Conservation (phyloP, 2,888 invertebrate species). For the Sarcophaga rosellei region DNA sequence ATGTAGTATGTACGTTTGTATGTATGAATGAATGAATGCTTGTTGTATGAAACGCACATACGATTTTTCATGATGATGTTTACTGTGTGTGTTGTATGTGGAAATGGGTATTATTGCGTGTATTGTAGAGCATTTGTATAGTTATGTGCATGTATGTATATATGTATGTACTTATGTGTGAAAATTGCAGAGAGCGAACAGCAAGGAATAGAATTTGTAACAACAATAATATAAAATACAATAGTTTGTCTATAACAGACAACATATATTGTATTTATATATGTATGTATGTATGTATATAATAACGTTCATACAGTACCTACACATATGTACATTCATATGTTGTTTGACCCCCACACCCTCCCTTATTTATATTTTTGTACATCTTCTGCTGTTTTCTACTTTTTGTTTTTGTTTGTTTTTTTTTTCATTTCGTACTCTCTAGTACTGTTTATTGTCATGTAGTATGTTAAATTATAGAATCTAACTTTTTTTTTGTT, state of each 20-base stretch:
- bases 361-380: conserved; percentile 23
- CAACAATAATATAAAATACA: conserved; percentile 50
- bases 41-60: background rate
- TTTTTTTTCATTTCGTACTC: conserved; percentile 36
- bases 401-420: conserved; percentile 18
- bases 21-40: background rate
- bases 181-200: conserved; percentile 64
- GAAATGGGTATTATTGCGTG: background rate
- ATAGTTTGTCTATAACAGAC: conserved; percentile 52
- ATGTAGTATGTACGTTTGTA: conserved; percentile 29
- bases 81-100: background rate
- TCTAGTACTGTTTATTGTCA: conserved; percentile 40
- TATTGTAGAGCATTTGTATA: background rate
- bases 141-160: background rate
- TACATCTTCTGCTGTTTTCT: conserved; percentile 49
- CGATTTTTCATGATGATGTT: background rate
- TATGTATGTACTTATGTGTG: conserved; percentile 31
- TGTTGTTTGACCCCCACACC: conserved; percentile 16
- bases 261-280: conserved; percentile 10
- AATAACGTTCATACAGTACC: background rate
- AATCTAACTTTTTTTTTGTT: background rate
- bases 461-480: conserved; percentile 14
- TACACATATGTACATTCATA: conserved; percentile 4
- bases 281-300: background rate
- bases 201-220: conserved; percentile 67